Conservation (phyloP, 2,113 vertebrate species). For the Phrynocephalus versicolor region DNA sequence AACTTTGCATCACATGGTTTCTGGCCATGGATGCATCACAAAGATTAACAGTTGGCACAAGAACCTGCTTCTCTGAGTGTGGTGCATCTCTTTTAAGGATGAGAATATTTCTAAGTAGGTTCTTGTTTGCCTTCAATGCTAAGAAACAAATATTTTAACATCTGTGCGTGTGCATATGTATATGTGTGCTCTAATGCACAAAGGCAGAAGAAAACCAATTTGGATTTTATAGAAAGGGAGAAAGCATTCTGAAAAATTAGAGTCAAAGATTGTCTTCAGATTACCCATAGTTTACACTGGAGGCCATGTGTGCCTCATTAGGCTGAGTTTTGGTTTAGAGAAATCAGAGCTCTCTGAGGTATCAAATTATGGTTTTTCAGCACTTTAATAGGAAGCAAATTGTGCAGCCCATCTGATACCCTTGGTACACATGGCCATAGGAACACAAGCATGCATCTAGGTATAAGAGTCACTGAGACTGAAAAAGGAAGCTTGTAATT, state of each 20-base stretch:
- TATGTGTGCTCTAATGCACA: too few species aligned
- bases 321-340: not conserved
- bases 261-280: slow-evolving; percentile 4
- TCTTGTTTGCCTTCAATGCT: not conserved
- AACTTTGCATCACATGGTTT: not conserved
- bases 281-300: not conserved
- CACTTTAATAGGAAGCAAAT: slow-evolving; percentile 6
- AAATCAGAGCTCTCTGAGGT: not conserved
- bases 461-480: not conserved
- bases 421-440: not conserved
- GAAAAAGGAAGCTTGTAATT: not conserved
- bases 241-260: not conserved
- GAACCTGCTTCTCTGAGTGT: not conserved
- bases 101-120: not conserved
- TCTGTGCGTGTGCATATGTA: too few species aligned
- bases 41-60: not conserved
- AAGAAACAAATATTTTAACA: not conserved
- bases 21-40: not conserved
- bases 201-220: not conserved
- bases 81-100: not conserved
- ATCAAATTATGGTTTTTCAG: slow-evolving; percentile 17
- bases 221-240: not conserved
- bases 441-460: not conserved
- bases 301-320: not conserved
- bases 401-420: not conserved